phyloP scores from a whole-genome alignment of 2,888 invertebrate species.

The Choreutis nemorana region DNA sequence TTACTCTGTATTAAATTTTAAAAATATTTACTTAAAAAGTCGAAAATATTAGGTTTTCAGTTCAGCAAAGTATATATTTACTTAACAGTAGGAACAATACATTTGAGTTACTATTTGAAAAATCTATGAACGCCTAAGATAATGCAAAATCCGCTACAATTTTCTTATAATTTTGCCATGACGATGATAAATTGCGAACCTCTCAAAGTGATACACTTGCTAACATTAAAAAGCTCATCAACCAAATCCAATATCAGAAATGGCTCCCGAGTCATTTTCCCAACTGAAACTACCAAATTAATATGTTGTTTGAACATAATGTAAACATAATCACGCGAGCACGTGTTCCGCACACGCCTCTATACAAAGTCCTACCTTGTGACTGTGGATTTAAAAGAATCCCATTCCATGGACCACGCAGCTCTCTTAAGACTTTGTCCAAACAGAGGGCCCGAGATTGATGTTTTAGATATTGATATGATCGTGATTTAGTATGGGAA shows the following conservation, averaged over 20 bases:
- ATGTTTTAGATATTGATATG: slow-evolving; percentile 60
- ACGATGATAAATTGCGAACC: slow-evolving; percentile 9
- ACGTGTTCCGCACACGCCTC: slow-evolving; percentile 49
- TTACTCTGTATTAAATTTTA: too few species aligned
- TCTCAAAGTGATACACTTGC: slow-evolving; percentile 6
- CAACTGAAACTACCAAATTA: slow-evolving; percentile 57
- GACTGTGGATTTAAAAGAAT: slow-evolving; percentile 54
- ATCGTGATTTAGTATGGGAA: slow-evolving; percentile 58
- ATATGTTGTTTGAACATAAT: slow-evolving; percentile 64
- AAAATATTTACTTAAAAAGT: too few species aligned
- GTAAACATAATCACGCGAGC: slow-evolving; percentile 57
- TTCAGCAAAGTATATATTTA: too few species aligned
- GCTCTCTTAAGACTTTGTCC: slow-evolving; percentile 56
- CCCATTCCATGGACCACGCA: slow-evolving; percentile 42
- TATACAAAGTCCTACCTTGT: slow-evolving; percentile 31
- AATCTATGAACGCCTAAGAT: too few species aligned
- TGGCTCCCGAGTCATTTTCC: slow-evolving; percentile 45
- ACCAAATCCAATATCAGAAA: background rate
- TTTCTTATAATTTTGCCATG: slow-evolving; percentile 7
- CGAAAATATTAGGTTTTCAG: too few species aligned
- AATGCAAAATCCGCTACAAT: too few species aligned
- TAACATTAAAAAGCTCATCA: background rate
- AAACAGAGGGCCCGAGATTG: slow-evolving; percentile 57
- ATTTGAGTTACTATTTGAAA: too few species aligned
- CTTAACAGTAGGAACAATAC: too few species aligned